Evolutionary conservation across 1,140 invertebrate genomes (phyloP), one percentile per base, ranked within the genome.

Genomic region (Lasioglossum baleicum): DNA sequence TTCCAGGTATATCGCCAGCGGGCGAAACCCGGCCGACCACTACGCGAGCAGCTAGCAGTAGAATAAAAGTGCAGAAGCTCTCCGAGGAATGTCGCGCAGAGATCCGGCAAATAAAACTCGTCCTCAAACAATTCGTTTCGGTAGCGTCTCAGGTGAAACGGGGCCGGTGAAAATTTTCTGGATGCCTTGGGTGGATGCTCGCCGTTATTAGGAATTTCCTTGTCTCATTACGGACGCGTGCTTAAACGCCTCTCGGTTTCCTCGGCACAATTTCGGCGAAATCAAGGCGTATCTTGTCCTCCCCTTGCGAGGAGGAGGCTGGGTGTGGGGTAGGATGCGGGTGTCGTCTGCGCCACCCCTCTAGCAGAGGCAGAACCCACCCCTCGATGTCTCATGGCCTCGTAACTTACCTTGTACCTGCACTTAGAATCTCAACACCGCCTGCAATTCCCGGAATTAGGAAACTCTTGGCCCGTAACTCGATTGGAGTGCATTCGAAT

Each of bases 401-500:
- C 65, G 71, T 70, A 81, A 80, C 78, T 75, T 80, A 80, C 71
- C 72, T 68, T 40, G 80, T 78, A 71, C 68, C 68, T 58, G 63
- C 67, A 71, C 67, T 77, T 70, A 77, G 80, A 81, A 81, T 78
- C 68, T 81, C 80, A 71, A 75, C 75, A 71, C 63, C 44, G 66
- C 22, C 63, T 67, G 75, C 75, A 78, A 81, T 81, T 72, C 67
- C 51, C 31, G 63, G 80, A 81, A 81, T 81, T 81, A 81, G 80
- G 74, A 72, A 81, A 81, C 75, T 72, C 80, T 66, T 77, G 80
- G 67, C 75, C 66, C 51, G 80, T 78, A 81, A 78, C 80, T 77
- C 66, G 75, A 81, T 77, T 51, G 75, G 75, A 70, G 80, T 72
- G 75, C 75, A 81, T 81, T 77, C 80, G 80, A 81, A 81, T 77